These are phyloP conservation scores for Echiichthys vipera DNA, from an alignment of 2,797 vertebrate species.

Conservation along the genomic window DNA sequence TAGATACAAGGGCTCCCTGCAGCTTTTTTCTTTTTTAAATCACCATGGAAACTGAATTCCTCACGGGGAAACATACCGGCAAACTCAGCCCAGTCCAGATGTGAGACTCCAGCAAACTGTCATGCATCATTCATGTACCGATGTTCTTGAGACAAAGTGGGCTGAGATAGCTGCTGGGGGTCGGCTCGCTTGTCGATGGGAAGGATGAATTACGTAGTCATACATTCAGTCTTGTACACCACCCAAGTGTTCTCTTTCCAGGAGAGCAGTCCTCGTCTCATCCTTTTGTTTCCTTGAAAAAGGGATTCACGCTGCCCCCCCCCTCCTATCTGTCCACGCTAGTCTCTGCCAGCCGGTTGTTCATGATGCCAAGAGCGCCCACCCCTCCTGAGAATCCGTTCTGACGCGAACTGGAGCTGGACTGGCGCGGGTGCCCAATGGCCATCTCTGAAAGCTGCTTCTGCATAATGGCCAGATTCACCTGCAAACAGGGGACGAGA, in stretches of 20 bases:
- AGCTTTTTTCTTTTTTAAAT: slow-evolving; percentile 63
- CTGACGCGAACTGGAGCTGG: slow-evolving; percentile 81
- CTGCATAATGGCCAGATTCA: slow-evolving; percentile 94
- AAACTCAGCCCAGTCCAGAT: slow-evolving; percentile 58
- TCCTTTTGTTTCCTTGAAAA: slow-evolving; percentile 19
- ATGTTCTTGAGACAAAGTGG: slow-evolving; percentile 20
- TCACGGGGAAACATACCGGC: slow-evolving; percentile 47
- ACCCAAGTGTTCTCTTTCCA: not conserved
- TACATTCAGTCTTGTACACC: slow-evolving; percentile 21
- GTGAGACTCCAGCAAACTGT: slow-evolving; percentile 52
- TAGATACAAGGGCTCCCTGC: slow-evolving; percentile 42
- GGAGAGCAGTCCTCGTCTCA: not conserved
- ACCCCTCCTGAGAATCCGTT: slow-evolving; percentile 94
- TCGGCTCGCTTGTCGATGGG: slow-evolving; percentile 5
- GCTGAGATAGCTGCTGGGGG: slow-evolving; percentile 12
- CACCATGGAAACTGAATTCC: slow-evolving; percentile 79
- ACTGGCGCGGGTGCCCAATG: slow-evolving; percentile 88
- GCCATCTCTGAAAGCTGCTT: slow-evolving; percentile 95
- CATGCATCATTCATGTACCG: slow-evolving; percentile 48
- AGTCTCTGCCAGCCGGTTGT: slow-evolving; percentile 96
- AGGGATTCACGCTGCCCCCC: not conserved
- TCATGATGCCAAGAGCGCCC: slow-evolving; percentile 96
- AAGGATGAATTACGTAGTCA: slow-evolving; percentile 17
- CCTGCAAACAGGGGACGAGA: slow-evolving; percentile 57
- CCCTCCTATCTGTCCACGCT: slow-evolving; percentile 89